These are phyloP conservation scores for Diglossa cyanea DNA, from an alignment of 2,797 vertebrate species.

Conservation along the genomic window DNA sequence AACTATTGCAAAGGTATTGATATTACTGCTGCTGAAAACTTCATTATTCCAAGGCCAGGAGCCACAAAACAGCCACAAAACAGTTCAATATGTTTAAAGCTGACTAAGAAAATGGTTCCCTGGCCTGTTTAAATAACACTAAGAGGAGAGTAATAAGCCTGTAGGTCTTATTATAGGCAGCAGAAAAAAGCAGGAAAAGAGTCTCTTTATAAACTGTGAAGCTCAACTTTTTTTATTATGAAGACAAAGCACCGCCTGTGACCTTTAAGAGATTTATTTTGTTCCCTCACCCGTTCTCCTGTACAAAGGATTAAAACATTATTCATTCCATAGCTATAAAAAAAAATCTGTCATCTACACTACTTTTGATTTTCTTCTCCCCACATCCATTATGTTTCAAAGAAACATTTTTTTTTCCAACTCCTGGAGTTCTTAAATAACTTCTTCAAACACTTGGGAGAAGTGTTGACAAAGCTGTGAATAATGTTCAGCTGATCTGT, in stretches of 20 bases:
- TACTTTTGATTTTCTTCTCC: constrained; percentile 25
- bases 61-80: neutral
- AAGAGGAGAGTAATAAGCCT: neutral
- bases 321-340: neutral
- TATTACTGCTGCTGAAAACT: neutral
- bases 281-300: neutral
- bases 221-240: neutral
- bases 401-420: neutral
- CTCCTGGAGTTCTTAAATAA: constrained; percentile 9
- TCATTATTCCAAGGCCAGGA: neutral
- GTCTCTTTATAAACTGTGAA: neutral
- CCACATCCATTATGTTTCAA: constrained; percentile 38
- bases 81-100: neutral
- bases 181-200: neutral
- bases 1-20: neutral
- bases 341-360: neutral
- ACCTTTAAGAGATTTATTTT: constrained; percentile 33
- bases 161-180: neutral
- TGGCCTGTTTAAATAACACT: neutral
- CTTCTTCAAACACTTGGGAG: neutral
- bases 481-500: neutral
- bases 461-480: constrained; percentile 36
- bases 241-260: constrained; percentile 29
- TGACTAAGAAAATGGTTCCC: neutral
- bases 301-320: constrained; percentile 18